Evolutionary conservation across 2,888 invertebrate genomes (phyloP), one percentile per base, ranked within the genome.

Genomic region (Cantharis lateralis): DNA sequence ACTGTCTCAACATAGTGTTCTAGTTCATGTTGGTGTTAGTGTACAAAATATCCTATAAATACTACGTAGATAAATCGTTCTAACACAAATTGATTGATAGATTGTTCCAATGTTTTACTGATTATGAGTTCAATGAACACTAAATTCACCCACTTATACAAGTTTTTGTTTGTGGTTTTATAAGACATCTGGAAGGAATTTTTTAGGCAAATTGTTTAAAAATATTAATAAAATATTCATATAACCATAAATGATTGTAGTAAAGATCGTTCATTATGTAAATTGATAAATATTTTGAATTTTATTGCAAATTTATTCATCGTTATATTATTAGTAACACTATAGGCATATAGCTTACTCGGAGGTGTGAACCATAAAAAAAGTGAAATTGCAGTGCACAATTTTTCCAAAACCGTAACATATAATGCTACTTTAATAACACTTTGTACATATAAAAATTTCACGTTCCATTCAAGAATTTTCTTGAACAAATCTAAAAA

Each of bases 71-170:
- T 66, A 66, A 18, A 66, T n/a, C 64, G 24, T 66, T 66, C 64
- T 66, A 66, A 66, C 64, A 66, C 64, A 66, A 66, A 66, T 66
- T 66, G 64, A 66, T 66, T 66, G 64, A 66, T 66, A 66, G 64
- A 66, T 66, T 66, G 64, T 66, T 66, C 18, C 64, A 66, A 66
- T 66, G 64, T 66, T 66, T 66, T 66, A 20, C 64, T 66, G 64
- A 66, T 66, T 66, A 66, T 66, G 24, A 66, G 64, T 66, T 66
- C 64, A 66, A 66, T 20, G 64, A 66, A 66, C 64, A 66, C 64
- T 66, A 66, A 66, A 66, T 66, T 66, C 64, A 66, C 64, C 64
- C 64, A 66, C 64, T 66, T 20, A 24, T 66, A 20, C 64, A 66
- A 66, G 64, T 66, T 66, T 66, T 66, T 66, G 64, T 66, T 24